phyloP scores from a whole-genome alignment of 2,113 vertebrate genomes.

The Saguinus imperator region DNA sequence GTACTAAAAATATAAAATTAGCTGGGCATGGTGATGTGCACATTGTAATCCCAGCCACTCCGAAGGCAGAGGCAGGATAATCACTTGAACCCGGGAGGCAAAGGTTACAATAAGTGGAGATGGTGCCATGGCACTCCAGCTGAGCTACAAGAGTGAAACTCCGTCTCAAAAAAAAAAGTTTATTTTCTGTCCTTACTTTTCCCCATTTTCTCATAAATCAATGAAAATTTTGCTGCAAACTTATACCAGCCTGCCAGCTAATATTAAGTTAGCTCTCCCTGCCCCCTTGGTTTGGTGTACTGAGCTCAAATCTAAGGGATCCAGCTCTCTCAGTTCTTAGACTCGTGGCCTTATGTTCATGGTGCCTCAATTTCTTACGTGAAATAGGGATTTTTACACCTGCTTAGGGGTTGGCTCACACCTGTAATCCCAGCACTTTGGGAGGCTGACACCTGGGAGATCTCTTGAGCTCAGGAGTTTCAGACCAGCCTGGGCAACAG shows the following conservation, averaged over 20 bases:
- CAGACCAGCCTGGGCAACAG: no score
- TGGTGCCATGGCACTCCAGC: no score
- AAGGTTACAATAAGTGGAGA: no score
- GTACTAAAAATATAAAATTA: no score
- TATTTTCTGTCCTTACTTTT: neutral
- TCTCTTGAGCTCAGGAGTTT: no score
- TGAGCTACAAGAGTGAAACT: no score
- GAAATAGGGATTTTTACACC: neutral
- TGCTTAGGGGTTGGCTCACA: neutral
- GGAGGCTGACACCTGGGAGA: no score
- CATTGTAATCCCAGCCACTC: no score
- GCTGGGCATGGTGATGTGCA: no score
- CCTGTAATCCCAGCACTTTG: no score
- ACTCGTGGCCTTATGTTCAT: neutral
- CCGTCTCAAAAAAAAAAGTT: neutral
- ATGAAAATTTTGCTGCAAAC: neutral
- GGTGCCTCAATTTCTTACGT: neutral
- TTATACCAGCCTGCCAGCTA: neutral
- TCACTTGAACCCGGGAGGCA: no score
- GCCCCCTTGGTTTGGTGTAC: neutral
- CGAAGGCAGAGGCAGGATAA: no score
- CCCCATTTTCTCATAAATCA: constrained; percentile 5
- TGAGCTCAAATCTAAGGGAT: neutral
- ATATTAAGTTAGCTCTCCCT: neutral
- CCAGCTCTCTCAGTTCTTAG: neutral